A percentile compares a stretch with the other conserved stretches of the same genome.
Evolutionary conservation across 1,140 invertebrate genomes (phyloP).

Genomic region (Eurytemora carolleeae): DNA sequence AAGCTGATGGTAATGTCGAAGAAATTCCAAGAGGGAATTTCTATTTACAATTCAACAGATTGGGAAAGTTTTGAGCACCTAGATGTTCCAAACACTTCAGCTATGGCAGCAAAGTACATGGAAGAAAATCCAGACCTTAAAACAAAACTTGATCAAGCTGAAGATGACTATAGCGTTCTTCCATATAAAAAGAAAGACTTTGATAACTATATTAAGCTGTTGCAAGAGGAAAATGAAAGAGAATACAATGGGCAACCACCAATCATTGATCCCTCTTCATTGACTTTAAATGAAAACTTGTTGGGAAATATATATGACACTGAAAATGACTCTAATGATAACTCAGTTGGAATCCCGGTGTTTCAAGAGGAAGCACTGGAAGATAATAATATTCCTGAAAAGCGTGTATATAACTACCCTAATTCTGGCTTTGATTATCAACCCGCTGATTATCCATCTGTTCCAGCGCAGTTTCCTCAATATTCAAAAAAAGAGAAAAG

Average conservation of each 20-base stretch:
- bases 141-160: slow-evolving; percentile 15
- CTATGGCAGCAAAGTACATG: slow-evolving; percentile 27
- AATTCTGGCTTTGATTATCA: too few species aligned
- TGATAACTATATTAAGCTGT: neutral
- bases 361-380: too few species aligned
- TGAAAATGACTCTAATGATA: too few species aligned
- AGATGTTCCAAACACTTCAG: slow-evolving; percentile 27
- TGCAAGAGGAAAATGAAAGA: slow-evolving; percentile 5
- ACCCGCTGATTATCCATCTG: too few species aligned
- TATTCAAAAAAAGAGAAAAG: too few species aligned
- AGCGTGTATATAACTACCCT: too few species aligned
- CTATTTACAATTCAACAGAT: slow-evolving; percentile 22
- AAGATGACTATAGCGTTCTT: slow-evolving; percentile 2
- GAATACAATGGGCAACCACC: neutral
- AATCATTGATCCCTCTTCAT: neutral
- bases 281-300: neutral
- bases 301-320: too few species aligned
- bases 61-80: slow-evolving; percentile 25
- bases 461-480: too few species aligned
- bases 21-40: slow-evolving; percentile 33
- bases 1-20: slow-evolving; percentile 48
- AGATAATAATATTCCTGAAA: too few species aligned
- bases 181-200: slow-evolving; percentile 8
- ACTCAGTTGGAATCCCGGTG: too few species aligned
- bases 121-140: slow-evolving; percentile 25